A percentile compares a stretch with the other conserved stretches of the same genome.
phyloP scores from a whole-genome alignment of 2,888 invertebrate species.

The Copidosoma aretas region DNA sequence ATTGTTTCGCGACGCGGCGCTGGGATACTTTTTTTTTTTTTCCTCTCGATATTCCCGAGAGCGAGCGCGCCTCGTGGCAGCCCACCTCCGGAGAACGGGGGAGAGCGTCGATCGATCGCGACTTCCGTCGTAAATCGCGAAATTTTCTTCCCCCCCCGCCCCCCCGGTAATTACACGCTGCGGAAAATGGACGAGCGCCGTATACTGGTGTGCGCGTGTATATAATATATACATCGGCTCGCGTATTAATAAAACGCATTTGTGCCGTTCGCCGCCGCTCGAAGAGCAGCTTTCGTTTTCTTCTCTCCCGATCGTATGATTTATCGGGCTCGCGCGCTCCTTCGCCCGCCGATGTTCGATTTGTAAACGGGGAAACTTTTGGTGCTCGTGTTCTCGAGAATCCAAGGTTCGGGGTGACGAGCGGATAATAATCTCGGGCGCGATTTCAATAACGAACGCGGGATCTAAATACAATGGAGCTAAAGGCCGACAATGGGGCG shows the following conservation, averaged over 20 bases:
- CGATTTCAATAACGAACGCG: constrained; percentile 3
- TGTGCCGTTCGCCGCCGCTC: neutral
- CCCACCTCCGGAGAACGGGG: constrained; percentile 22
- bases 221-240: too few species aligned
- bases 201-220: neutral
- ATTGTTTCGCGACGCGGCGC: constrained; percentile 43
- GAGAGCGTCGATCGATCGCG: constrained; percentile 41
- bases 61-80: neutral
- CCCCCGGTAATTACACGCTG: constrained; percentile 29
- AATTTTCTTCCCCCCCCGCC: constrained; percentile 35
- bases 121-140: constrained; percentile 45
- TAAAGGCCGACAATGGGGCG: constrained; percentile 11
- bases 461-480: constrained; percentile 27
- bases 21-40: constrained; percentile 29
- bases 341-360: neutral
- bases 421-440: constrained; percentile 1
- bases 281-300: neutral
- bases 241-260: neutral
- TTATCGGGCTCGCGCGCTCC: neutral
- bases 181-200: constrained; percentile 29
- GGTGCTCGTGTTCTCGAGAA: too few species aligned
- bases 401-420: too few species aligned
- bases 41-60: neutral
- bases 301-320: neutral
- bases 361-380: neutral